Evolutionary conservation across 1,140 invertebrate genomes (phyloP).

Genomic region (Drosophila equinoxialis): DNA sequence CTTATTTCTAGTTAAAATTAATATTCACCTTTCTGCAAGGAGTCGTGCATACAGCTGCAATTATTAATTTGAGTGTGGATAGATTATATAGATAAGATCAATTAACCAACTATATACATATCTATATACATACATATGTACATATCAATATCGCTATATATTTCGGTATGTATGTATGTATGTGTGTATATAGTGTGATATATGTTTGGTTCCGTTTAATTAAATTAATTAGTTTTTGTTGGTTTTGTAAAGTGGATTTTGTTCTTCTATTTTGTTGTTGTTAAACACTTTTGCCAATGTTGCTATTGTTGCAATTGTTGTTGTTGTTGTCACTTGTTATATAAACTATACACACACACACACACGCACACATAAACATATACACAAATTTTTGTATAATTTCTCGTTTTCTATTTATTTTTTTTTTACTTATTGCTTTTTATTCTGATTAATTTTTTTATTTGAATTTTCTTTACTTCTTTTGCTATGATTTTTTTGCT

Average conservation of each 20-base stretch:
- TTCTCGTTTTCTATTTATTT: neutral
- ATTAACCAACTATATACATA: constrained; percentile 37
- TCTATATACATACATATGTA: constrained; percentile 40
- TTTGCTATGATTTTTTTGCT: constrained; percentile 1
- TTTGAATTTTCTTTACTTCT: constrained; percentile 32
- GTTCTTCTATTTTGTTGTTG: constrained; percentile 23
- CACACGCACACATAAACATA: constrained; percentile 1
- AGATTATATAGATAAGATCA: constrained; percentile 53
- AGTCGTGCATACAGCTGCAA: constrained; percentile 80
- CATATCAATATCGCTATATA: constrained; percentile 28
- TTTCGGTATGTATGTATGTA: constrained; percentile 21
- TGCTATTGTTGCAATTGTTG: constrained; percentile 29
- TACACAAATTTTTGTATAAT: neutral
- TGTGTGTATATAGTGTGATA: constrained; percentile 21
- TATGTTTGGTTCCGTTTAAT: constrained; percentile 22
- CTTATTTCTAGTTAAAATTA: constrained; percentile 53
- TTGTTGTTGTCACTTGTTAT: constrained; percentile 34
- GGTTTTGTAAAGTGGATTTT: neutral
- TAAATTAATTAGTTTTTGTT: constrained; percentile 42
- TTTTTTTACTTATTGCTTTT: constrained; percentile 8
- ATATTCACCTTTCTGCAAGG: constrained; percentile 79
- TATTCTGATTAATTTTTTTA: constrained; percentile 17
- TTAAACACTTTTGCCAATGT: constrained; percentile 10
- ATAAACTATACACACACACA: constrained; percentile 37
- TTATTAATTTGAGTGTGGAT: constrained; percentile 68